Evolutionary conservation across 2,888 invertebrate genomes (phyloP).

Genomic region (Apomyelois bistriatella): DNA sequence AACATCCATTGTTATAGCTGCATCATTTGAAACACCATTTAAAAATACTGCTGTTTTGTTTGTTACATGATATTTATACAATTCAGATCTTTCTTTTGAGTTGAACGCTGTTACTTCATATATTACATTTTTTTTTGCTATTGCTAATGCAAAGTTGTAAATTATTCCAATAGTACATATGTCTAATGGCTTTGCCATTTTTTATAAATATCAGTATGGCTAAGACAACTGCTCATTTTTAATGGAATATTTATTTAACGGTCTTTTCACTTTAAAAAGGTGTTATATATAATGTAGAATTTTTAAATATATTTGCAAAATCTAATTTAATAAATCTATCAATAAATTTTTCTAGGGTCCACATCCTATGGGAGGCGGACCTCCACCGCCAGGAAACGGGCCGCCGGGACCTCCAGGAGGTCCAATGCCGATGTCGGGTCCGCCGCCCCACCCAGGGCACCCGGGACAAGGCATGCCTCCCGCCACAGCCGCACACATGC

Average conservation of each 20-base stretch:
- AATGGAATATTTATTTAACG: too few species aligned
- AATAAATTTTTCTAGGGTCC: conserved; percentile 40
- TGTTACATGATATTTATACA: conserved; percentile 40
- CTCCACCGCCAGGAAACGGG: conserved; percentile 65
- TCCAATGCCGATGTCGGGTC: conserved; percentile 43
- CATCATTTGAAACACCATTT: conserved; percentile 61
- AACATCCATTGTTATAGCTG: conserved; percentile 54
- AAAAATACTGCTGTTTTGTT: conserved; percentile 42
- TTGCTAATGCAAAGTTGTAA: neutral
- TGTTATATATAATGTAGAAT: too few species aligned
- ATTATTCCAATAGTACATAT: neutral
- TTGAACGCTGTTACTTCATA: conserved; percentile 61
- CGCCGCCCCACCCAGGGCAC: conserved; percentile 68
- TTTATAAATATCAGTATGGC: neutral
- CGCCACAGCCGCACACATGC: conserved; percentile 46
- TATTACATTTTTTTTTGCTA: conserved; percentile 17
- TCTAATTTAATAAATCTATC: neutral
- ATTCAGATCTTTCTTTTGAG: conserved; percentile 42
- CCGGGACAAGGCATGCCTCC: conserved; percentile 49
- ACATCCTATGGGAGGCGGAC: conserved; percentile 68
- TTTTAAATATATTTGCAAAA: neutral
- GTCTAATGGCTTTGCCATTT: neutral
- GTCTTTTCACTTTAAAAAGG: too few species aligned
- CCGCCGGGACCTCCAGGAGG: conserved; percentile 46
- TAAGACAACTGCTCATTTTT: neutral